Conservation (phyloP, 1,140 invertebrate genomes). For the Cyclargus thomasi region DNA sequence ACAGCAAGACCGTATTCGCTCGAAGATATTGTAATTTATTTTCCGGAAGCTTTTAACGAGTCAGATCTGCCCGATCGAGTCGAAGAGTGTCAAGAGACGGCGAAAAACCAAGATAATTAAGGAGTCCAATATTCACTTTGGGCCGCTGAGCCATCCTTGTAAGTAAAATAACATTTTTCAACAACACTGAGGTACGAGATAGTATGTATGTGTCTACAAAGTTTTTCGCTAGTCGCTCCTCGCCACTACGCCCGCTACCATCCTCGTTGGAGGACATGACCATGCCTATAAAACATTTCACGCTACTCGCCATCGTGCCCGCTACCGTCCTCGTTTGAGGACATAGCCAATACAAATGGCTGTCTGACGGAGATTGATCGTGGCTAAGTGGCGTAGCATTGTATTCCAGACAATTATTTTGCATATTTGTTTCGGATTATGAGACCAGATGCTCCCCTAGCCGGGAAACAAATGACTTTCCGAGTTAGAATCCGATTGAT, state of each 20-base stretch:
- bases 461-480: not conserved
- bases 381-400: constrained; percentile 41
- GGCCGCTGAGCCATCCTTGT: too few relatives aligned
- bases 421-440: constrained; percentile 21
- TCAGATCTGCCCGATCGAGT: too few relatives aligned
- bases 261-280: not conserved
- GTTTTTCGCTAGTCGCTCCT: not conserved
- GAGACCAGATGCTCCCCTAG: not conserved
- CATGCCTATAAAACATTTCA: not conserved
- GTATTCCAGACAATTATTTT: constrained; percentile 31
- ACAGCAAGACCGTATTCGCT: too few relatives aligned
- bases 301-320: not conserved
- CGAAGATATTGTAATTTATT: too few relatives aligned
- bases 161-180: too few relatives aligned
- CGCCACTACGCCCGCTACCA: not conserved
- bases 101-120: too few relatives aligned
- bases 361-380: constrained; percentile 58
- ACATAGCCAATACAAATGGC: constrained; percentile 41
- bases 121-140: too few relatives aligned
- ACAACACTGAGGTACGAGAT: too few relatives aligned
- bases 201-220: too few relatives aligned
- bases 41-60: too few relatives aligned
- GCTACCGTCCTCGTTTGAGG: not conserved
- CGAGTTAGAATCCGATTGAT: not conserved
- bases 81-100: too few relatives aligned